Evolutionary conservation across 2,113 vertebrate species (phyloP), one percentile per base, ranked within the genome.

Genomic region (Myotis davidii): DNA sequence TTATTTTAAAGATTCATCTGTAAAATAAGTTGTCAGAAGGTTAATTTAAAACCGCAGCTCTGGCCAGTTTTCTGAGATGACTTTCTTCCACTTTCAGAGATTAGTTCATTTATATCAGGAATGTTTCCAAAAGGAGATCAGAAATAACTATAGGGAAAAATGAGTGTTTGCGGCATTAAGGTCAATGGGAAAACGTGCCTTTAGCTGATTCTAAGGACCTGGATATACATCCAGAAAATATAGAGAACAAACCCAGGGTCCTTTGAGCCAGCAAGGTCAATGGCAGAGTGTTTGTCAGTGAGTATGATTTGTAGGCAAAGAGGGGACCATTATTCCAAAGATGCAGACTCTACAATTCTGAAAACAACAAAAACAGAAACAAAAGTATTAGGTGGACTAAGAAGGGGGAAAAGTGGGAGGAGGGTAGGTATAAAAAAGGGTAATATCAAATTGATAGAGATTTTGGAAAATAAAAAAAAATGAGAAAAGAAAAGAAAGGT

Each of bases 21-120:
- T 37, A 95, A 94, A 92, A 76, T 92, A 94, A 88, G 7, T 85
- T 90, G 12, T 93, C 76, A 89, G 16, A 92, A 92, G 81, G 17
- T 74, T 91, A 76, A 56, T 72, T 91, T 95, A 72, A 96, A 90
- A 17, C 21, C 81, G 54, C 13, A 94, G 5, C 12, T 85, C 61
- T 92, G 20, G 16, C 18, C 3, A 13, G 20, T 61, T 96, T 81
- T 82, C 50, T 59, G 29, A 93, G 11, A 70, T 67, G 29, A 56
- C 12, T 79, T 89, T 70, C 27, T 95, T 64, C 76, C 39, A 82
- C 6, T 8, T 64, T 88, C 6, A 39, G 50, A 7, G 52, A 64
- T 81, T 87, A 20, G 9, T 3, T 72, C 18, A 34, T 84, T 93
- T 56, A 73, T 61, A 6, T 85, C 61, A 85, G 11, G 21, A 86